Base-by-base conservation (phyloP, 2,797 vertebrate genomes). In the Microctenopoma lineatum region DNA sequence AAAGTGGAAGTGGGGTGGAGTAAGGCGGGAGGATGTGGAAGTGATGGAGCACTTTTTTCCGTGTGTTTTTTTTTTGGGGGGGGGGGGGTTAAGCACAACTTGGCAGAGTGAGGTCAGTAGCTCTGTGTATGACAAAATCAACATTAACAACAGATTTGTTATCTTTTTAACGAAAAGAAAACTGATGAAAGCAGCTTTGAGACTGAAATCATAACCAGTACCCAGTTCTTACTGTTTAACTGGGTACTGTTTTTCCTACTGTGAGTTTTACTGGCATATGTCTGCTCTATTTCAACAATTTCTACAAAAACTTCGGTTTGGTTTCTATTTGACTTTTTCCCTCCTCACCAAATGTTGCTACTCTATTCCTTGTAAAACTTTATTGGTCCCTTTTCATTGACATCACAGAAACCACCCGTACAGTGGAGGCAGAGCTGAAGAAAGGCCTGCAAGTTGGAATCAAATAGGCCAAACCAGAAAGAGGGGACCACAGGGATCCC, bases 391-490 rank as follows among this genome's bases (percentile, higher is more conserved):
- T 70, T 92, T 84, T 89, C 81, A 84, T 89, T 89, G 88, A 89
- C 89, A 90, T 90, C 89, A 87, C 84, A 80, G 66, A 90, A 90
- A 87, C 80, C 86, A 90, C 83, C 81, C 71, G 45, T 80, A 74
- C 68, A 75, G 73, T 57, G 64, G 46, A 80, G 69, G 54, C 67
- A 78, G 79, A 76, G 80, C 54, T 75, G 80, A 72, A 77, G 85
- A 86, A 72, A 87, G 63, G 59, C 53, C 7, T 70, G 61, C 75
- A 75, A 62, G 75, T 57, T 70, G 53, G 36, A 81, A 90, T 90
- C 83, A 90, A 89, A 87, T 79, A 73, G 70, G 70, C 73, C 69
- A 80, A 84, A 80, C 74, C 81, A 81, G 75, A 73, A 72, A 67
- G 59, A 74, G 67, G 29, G 75, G 68, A 84, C 81, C 80, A 56